phyloP scores from a whole-genome alignment of 2,888 invertebrate genomes.

The Cepaea hortensis region DNA sequence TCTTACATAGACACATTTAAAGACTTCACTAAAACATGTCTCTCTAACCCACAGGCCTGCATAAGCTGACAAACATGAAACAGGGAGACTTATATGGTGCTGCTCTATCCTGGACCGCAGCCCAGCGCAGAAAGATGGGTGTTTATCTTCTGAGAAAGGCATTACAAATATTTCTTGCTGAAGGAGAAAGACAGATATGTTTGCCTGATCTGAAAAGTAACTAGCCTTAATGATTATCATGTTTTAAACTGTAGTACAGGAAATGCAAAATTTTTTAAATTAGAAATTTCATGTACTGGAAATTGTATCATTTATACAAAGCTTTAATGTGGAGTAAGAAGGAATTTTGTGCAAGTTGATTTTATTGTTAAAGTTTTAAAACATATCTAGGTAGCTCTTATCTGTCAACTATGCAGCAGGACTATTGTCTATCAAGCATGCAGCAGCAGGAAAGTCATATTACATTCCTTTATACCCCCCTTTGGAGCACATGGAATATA shows the following conservation, averaged over 20 bases:
- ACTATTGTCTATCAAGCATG: no score
- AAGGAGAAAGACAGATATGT: conserved; percentile 91
- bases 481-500: no score
- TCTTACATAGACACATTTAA: no score
- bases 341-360: neutral
- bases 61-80: conserved; percentile 87
- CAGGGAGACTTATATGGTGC: conserved; percentile 89
- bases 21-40: no score
- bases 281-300: no score
- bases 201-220: conserved; percentile 80
- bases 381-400: neutral
- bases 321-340: neutral
- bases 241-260: neutral
- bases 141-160: conserved; percentile 88
- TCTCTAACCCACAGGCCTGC: conserved; percentile 77
- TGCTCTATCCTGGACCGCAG: conserved; percentile 84
- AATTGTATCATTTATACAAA: no score
- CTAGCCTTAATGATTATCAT: neutral
- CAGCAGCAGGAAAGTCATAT: no score
- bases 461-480: no score
- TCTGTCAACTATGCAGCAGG: no score
- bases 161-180: conserved; percentile 88
- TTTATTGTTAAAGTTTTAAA: neutral
- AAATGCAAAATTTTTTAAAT: no score
- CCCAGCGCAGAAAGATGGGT: conserved; percentile 85